Conservation (phyloP, 2,888 invertebrate species). For the Ophraella communa region DNA sequence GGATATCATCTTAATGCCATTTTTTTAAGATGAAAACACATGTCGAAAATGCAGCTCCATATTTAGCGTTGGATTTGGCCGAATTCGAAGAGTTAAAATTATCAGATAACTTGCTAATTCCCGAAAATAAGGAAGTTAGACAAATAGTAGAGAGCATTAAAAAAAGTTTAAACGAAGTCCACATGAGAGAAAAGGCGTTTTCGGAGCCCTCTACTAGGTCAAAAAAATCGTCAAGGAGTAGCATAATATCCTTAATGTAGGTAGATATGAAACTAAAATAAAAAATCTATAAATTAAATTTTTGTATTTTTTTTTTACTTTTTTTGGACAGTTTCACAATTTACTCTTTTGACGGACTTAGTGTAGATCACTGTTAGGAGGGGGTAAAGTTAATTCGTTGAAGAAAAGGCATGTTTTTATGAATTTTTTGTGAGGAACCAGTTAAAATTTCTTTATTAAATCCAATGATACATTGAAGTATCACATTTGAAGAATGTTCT, state of each 20-base stretch:
- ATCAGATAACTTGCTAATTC: conserved; percentile 52
- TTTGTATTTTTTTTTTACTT: too few relatives aligned
- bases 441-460: too few relatives aligned
- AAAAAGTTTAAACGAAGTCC: conserved; percentile 48
- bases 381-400: too few relatives aligned
- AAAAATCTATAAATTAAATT: not conserved
- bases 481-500: too few relatives aligned
- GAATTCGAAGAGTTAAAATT: conserved; percentile 61
- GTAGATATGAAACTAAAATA: not conserved
- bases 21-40: conserved; percentile 61
- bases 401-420: too few relatives aligned
- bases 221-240: conserved; percentile 52
- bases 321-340: too few relatives aligned
- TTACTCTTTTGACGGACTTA: too few relatives aligned
- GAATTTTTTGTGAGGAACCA: too few relatives aligned
- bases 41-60: conserved; percentile 66
- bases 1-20: too few relatives aligned
- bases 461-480: too few relatives aligned
- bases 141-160: conserved; percentile 48
- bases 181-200: conserved; percentile 49
- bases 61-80: conserved; percentile 63
- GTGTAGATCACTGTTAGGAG: too few relatives aligned
- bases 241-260: conserved; percentile 33
- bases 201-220: conserved; percentile 52
- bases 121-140: conserved; percentile 47